Evolutionary conservation across 2,888 invertebrate species (phyloP), one percentile per base, ranked within the genome.

Genomic region (Coleophora flavipennella): DNA sequence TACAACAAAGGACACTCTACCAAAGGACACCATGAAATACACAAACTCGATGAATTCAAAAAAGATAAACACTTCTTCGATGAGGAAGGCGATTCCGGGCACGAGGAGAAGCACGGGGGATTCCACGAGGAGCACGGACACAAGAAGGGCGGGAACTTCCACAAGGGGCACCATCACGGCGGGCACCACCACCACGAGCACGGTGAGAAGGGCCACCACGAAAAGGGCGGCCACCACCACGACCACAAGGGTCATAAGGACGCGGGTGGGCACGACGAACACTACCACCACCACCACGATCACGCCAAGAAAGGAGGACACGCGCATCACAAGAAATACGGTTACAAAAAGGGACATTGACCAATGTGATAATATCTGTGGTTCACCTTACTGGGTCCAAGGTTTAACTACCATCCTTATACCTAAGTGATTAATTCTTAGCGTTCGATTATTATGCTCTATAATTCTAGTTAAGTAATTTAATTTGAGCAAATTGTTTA

Each of bases 51-150:
- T 68, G 94, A 94, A 72, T 93, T 89, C 74, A 92, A 93, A 66
- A 94, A 94, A 69, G 91, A 94, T 59, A 94, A 94, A 62, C 90
- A 93, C 61, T 94, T 92, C 88, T 93, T 90, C 69, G 94, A 94
- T 54, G 94, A 94, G 72, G 91, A 93, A 57, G 93, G 94, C 53
- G 92, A 92, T 57, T 90, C 90, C 33, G 93, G 91, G 0, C 92
- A 92, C 53, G 92, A 93, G 67, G 92, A 92, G 62, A 92, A 93
- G 59, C 92, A 94, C 60, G 94, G 93, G 45, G 91, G 88, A 28
- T 90, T 89, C 68, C 91, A 93, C 61, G 92, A 94, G 63, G 91
- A 90, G 59, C 91, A 92, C 53, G 92, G 90, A 14, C 91, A 92
- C 74, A 92, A 93, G 74, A 92, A 94, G 75, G 94, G 94, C 42